A percentile compares a stretch with the other conserved stretches of the same genome.
Conservation (phyloP, 2,888 invertebrate species). For the Nomada lathburiana region DNA sequence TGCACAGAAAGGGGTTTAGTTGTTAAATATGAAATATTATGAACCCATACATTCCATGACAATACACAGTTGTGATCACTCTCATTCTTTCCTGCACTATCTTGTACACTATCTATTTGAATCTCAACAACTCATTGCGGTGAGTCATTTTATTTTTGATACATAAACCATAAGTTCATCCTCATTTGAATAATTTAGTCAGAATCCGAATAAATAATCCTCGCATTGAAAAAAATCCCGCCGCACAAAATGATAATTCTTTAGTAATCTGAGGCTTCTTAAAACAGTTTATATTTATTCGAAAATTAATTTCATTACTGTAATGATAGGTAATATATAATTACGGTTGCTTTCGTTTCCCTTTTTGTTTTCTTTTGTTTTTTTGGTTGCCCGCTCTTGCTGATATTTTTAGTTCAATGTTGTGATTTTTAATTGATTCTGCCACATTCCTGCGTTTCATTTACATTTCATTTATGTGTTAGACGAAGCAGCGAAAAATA, state of each 20-base stretch:
- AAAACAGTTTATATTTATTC: slow-evolving; percentile 53
- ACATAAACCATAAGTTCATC: slow-evolving; percentile 1
- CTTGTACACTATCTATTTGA: background rate
- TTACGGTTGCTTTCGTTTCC: slow-evolving; percentile 63
- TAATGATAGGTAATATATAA: slow-evolving; percentile 47
- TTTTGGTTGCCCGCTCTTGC: slow-evolving; percentile 79
- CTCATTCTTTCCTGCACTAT: slow-evolving; percentile 9
- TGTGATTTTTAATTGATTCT: slow-evolving; percentile 75
- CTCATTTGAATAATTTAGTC: slow-evolving; percentile 26
- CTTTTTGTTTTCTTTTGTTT: slow-evolving; percentile 44
- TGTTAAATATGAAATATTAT: slow-evolving; percentile 42
- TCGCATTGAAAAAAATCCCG: slow-evolving; percentile 70
- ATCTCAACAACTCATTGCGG: background rate
- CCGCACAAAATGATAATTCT: slow-evolving; percentile 81
- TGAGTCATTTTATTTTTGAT: background rate
- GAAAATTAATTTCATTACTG: slow-evolving; percentile 56
- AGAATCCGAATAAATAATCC: slow-evolving; percentile 28
- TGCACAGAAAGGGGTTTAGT: slow-evolving; percentile 63
- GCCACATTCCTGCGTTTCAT: slow-evolving; percentile 73
- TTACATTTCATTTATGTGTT: slow-evolving; percentile 65
- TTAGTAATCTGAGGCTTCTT: slow-evolving; percentile 84
- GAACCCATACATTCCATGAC: slow-evolving; percentile 64
- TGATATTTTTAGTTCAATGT: slow-evolving; percentile 77
- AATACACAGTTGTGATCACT: slow-evolving; percentile 27
- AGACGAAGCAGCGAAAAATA: background rate